Base-by-base conservation (phyloP, 2,888 invertebrate genomes). In the Meghimatium bilineatum region DNA sequence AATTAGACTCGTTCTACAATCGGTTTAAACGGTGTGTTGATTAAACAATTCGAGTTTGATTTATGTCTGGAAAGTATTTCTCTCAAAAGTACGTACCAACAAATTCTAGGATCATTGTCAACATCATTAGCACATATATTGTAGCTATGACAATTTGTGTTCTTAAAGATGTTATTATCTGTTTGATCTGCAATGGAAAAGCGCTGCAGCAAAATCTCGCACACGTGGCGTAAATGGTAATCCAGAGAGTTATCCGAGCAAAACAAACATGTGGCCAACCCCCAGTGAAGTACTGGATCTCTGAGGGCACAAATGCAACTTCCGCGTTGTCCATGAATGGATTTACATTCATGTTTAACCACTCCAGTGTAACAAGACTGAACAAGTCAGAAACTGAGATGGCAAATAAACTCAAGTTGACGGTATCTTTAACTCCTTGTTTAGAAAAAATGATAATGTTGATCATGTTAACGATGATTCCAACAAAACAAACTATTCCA, bases 241-340 rank as follows among this genome's bases (percentile, higher is more conserved):
- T 77, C 76, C 76, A 77, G n/a, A 52, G 6, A 12, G 76, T 77
- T 26, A 77, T 77, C 23, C 76, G 17, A 63, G 60, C 76, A 38
- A 77, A 77, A 36, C 76, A 77, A 17, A 63, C 60, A 36, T 77
- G 76, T 14, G 76, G 76, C 75, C 75, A 75, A 32, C 79, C 79
- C 5, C 67, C 79, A 3, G 67, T 67, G 14, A 79, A 36, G 60
- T 69, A 67, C 49, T 79, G 79, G 2, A 79, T n/a, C 23, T 79
- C 79, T 29, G 5, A 12, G 2, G 67, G 49, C 23, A 38, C 79
- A 49, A 49, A 49, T 29, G 79, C 69, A 3, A 79, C 3, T 0
- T 66, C 79, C 0, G 49, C 60, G 17, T 32, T 34, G 1, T 52
- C 77, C 56, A 77, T 52, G 75, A 75, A 52, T 29, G 75, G 75